phyloP scores from a whole-genome alignment of 64 coral and sea anemone species.

The Dendrophyllia cribrosa region DNA sequence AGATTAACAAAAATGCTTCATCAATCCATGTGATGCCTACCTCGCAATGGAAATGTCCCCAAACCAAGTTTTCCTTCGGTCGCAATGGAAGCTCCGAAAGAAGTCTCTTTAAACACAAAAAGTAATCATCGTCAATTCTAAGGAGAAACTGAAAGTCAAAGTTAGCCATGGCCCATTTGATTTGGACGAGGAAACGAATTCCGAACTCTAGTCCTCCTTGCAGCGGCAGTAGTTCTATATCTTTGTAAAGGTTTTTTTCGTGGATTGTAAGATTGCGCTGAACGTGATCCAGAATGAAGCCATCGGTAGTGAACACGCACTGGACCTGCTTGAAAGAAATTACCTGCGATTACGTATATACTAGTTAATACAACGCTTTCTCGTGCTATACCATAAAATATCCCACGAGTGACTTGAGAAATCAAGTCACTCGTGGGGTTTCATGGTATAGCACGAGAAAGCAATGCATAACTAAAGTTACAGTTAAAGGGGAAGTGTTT shows the following conservation, averaged over 20 bases:
- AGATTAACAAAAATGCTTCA: constrained; percentile 52
- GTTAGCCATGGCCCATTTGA: constrained; percentile 53
- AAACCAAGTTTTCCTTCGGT: constrained; percentile 51
- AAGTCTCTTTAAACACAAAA: constrained; percentile 53
- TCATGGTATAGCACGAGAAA: too few species aligned
- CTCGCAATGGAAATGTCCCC: constrained; percentile 51
- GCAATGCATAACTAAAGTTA: too few species aligned
- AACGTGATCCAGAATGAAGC: neutral
- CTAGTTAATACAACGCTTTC: too few species aligned
- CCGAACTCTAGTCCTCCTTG: constrained; percentile 47
- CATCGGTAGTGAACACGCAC: too few species aligned
- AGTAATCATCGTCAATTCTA: constrained; percentile 63
- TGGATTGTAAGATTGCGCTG: neutral
- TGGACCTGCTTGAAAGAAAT: too few species aligned
- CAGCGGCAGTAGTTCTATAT: constrained; percentile 19
- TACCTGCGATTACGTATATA: too few species aligned
- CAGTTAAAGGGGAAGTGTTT: too few species aligned
- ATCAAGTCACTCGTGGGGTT: too few species aligned
- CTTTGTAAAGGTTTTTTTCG: neutral
- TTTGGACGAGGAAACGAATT: constrained; percentile 49
- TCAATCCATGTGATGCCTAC: constrained; percentile 23
- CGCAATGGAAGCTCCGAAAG: constrained; percentile 20
- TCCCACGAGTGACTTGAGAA: too few species aligned
- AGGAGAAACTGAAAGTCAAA: constrained; percentile 66
- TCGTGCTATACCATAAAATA: too few species aligned